Conservation (phyloP, 2,797 vertebrate genomes). For the Amazona finschi region DNA sequence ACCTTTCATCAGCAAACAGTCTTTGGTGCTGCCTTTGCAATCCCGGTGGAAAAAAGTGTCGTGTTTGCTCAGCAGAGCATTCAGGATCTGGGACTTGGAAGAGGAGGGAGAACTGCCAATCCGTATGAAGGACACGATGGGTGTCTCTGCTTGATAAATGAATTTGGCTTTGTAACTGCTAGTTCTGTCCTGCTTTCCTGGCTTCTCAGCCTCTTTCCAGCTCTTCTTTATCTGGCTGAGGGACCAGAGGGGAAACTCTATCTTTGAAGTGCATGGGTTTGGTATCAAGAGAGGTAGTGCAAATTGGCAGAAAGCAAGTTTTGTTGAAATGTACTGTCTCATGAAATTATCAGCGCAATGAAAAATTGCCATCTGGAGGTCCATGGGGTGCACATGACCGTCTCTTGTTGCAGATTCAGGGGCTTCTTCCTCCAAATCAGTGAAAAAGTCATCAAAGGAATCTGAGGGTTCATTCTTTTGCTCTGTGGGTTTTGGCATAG, state of each 20-base stretch:
- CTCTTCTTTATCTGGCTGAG: constrained; percentile 59
- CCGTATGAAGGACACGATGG: constrained; percentile 76
- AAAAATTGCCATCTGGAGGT: constrained; percentile 79
- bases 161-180: constrained; percentile 53
- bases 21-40: constrained; percentile 52
- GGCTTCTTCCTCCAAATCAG: neutral
- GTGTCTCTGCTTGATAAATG: constrained; percentile 66
- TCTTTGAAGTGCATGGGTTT: constrained; percentile 44
- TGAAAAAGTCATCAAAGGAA: neutral
- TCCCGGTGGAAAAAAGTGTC: constrained; percentile 64
- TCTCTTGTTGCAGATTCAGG: neutral
- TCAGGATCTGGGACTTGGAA: constrained; percentile 75
- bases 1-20: constrained; percentile 71
- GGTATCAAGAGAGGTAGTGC: constrained; percentile 80
- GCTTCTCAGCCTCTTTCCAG: neutral
- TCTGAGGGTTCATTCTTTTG: rapidly evolving
- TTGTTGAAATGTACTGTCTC: constrained; percentile 72
- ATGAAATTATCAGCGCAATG: constrained; percentile 76
- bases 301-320: constrained; percentile 77
- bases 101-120: constrained; percentile 63
- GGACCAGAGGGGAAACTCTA: constrained; percentile 76
- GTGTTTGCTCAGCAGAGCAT: constrained; percentile 60
- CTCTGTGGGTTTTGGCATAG: rapidly evolving
- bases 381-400: constrained; percentile 70
- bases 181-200: neutral